These are phyloP conservation scores for Acestrorhynchus altus DNA, from an alignment of 2,797 vertebrate genomes.

Conservation along the genomic window DNA sequence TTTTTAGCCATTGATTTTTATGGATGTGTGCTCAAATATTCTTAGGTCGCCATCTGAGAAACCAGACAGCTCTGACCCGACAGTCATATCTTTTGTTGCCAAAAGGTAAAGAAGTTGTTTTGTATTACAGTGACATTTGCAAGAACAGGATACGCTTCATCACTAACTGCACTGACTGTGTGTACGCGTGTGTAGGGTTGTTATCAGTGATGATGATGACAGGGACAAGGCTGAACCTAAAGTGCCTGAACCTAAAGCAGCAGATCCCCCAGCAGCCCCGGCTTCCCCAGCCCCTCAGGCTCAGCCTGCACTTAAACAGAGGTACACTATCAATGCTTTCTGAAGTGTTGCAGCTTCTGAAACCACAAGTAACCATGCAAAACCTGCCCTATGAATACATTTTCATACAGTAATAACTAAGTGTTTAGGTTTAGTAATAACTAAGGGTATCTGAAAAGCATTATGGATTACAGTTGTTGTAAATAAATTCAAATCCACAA, in stretches of 20 bases:
- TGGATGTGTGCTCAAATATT: constrained; percentile 10
- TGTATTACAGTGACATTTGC: background rate
- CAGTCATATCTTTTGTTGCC: constrained; percentile 73
- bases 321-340: constrained; percentile 50
- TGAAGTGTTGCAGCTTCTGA: background rate
- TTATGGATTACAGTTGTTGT: no score
- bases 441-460: no score
- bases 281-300: constrained; percentile 17
- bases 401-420: no score
- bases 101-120: constrained; percentile 71
- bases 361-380: no score
- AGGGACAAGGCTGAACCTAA: constrained; percentile 20
- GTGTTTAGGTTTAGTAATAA: no score
- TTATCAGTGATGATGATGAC: constrained; percentile 71
- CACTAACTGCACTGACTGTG: constrained; percentile 14
- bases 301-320: constrained; percentile 32
- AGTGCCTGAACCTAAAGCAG: constrained; percentile 29
- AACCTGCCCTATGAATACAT: no score
- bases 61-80: constrained; percentile 34
- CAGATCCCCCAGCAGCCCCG: constrained; percentile 23
- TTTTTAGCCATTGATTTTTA: background rate
- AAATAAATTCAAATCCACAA: no score
- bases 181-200: constrained; percentile 70
- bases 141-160: background rate
- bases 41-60: constrained; percentile 66